Percentiles rank a stretch among this genome's conserved stretches.
Evolutionary conservation across 2,113 vertebrate genomes (phyloP).

Genomic region (Hemicordylus capensis): DNA sequence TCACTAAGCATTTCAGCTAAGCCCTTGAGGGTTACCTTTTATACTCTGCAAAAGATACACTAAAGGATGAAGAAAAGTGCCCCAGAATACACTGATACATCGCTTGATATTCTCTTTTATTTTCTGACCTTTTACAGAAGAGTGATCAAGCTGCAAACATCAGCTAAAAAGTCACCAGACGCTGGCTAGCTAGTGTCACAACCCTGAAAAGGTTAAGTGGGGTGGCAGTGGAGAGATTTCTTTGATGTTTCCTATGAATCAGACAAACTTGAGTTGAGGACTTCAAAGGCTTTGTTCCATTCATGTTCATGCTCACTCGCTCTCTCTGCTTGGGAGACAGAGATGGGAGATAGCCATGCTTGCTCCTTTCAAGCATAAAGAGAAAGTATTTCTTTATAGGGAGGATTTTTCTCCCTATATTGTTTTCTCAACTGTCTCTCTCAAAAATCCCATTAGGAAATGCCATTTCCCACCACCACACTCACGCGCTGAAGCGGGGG

Average conservation of each 20-base stretch:
- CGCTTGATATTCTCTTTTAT: constrained; percentile 34
- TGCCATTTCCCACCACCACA: too few relatives aligned
- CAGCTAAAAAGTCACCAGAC: neutral
- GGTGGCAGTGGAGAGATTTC: neutral
- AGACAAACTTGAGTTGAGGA: constrained; percentile 1
- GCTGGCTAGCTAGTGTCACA: constrained; percentile 28
- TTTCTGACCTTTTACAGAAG: neutral
- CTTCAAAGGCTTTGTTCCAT: constrained; percentile 15
- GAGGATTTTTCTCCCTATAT: neutral
- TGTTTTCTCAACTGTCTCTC: constrained; percentile 14
- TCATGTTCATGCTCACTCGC: neutral
- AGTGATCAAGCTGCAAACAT: neutral
- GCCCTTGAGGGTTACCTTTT: constrained; percentile 14
- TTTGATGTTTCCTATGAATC: constrained; percentile 21
- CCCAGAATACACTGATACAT: neutral
- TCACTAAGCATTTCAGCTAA: constrained; percentile 19
- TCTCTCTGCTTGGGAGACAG: neutral
- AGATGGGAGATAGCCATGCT: constrained; percentile 28
- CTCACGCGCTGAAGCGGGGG: too few relatives aligned
- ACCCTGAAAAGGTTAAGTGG: constrained; percentile 30
- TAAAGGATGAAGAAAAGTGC: constrained; percentile 36
- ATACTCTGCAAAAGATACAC: constrained; percentile 23
- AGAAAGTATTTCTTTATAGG: neutral
- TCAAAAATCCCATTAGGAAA: constrained; percentile 1
- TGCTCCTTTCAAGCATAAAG: constrained; percentile 8